Base-by-base conservation (phyloP, 2,113 vertebrate genomes). In the Formicarius rufipectus region DNA sequence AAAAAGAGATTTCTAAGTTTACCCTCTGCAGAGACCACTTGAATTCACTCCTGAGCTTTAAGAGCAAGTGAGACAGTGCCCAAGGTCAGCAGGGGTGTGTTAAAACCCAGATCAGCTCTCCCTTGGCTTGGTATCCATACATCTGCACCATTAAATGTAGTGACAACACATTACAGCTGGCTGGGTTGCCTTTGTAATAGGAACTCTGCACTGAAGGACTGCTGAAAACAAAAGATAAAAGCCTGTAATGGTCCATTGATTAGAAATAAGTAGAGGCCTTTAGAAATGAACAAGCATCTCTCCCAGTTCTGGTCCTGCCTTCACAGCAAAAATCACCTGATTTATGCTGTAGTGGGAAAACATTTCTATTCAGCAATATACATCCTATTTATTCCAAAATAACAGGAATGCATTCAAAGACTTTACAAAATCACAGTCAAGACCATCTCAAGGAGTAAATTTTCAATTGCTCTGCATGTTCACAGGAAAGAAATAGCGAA, bases 191-290 rank as follows among this genome's bases (percentile, higher is more conserved):
- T 92, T 56, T 72, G 45, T 28, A 87, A 72, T 24, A 84, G 73
- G 80, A 94, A 85, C 69, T 68, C 58, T 27, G 59, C 77, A n/a
- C 33, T 30, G 58, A 67, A 91, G 39, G 25, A 89, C 10, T 12
- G 42, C 44, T 79, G 79, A 81, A 90, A 93, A 93, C 55, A 77
- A 86, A 86, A 75, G 47, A 88, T 42, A 96, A 89, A 88, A 93
- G 49, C 85, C 84, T 84, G 60, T 35, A 89, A 94, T 82, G 83
- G 80, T 55, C 91, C 77, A 44, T 12, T 92, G 90, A 90, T 92
- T 67, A 69, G 83, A 85, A 88, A 37, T 47, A 79, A 94, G 62
- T 27, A 76, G 40, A 86, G 53, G 56, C 64, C 87, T 94, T 87
- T 53, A 66, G 45, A 88, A 80, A 33, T 1, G 3, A 79, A 78